These are phyloP conservation scores for Lichenostomus cassidix DNA, from an alignment of 2,113 vertebrate species.

Conservation along the genomic window DNA sequence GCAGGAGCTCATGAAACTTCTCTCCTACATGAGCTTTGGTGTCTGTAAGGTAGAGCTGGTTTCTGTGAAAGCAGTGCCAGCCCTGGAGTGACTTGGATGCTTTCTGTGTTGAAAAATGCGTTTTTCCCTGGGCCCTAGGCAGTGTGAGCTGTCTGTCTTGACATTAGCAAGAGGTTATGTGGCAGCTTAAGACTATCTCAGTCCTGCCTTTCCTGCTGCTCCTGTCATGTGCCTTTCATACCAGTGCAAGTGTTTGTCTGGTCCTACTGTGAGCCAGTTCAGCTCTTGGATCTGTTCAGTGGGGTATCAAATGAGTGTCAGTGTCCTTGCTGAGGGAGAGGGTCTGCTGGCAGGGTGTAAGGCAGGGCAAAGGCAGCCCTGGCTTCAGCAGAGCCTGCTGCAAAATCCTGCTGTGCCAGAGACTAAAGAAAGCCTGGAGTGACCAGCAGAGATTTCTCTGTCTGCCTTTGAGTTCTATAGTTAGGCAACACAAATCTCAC, in stretches of 20 bases:
- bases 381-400: not conserved
- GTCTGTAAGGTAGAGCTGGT: not conserved
- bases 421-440: not conserved
- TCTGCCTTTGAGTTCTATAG: not conserved
- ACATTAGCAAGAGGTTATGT: not conserved
- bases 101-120: not conserved
- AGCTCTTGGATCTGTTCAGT: not conserved
- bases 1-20: not conserved
- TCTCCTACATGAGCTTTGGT: accelerated
- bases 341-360: not conserved
- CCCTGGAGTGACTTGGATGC: not conserved
- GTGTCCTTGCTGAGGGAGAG: not conserved
- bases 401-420: not conserved
- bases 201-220: not conserved
- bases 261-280: not conserved
- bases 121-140: not conserved
- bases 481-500: not conserved
- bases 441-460: not conserved
- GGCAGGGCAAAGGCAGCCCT: not conserved
- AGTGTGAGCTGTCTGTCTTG: not conserved
- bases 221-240: not conserved
- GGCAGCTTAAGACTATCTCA: not conserved
- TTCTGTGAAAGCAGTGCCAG: not conserved
- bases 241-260: not conserved
- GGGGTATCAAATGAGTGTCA: not conserved